These are phyloP conservation scores for Spilarctia lutea DNA, from an alignment of 2,888 invertebrate species.

Conservation along the genomic window DNA sequence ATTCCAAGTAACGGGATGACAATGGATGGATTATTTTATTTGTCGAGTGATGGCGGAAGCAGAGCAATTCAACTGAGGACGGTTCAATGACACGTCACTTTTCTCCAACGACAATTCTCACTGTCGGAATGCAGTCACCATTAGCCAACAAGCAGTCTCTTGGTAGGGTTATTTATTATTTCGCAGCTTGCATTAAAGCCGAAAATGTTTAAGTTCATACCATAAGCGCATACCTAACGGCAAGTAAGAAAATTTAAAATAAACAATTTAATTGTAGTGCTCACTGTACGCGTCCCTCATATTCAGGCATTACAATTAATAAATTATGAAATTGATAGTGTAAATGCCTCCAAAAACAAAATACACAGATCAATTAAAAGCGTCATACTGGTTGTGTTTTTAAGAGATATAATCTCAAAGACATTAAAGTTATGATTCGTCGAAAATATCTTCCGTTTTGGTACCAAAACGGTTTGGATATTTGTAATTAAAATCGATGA, in stretches of 20 bases:
- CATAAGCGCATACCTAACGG: not conserved
- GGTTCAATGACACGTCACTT: slow-evolving; percentile 78
- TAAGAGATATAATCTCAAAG: not conserved
- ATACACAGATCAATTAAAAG: not conserved
- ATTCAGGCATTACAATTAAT: not conserved
- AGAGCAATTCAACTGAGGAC: slow-evolving; percentile 71
- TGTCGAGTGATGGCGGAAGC: slow-evolving; percentile 72
- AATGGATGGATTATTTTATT: slow-evolving; percentile 75
- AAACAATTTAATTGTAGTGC: not conserved
- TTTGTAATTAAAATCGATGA: not conserved
- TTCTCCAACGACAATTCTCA: slow-evolving; percentile 65
- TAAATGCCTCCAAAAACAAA: not conserved
- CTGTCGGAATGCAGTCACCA: slow-evolving; percentile 72
- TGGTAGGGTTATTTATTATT: slow-evolving; percentile 53
- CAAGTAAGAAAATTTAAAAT: not conserved
- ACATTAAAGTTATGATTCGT: not conserved
- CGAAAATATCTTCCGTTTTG: not conserved
- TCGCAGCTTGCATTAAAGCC: slow-evolving; percentile 52
- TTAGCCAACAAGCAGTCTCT: slow-evolving; percentile 51
- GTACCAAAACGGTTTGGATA: not conserved
- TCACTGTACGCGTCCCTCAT: not conserved
- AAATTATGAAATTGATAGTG: not conserved
- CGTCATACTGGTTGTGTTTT: not conserved
- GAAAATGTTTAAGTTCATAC: slow-evolving; percentile 33
- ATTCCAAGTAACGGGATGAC: slow-evolving; percentile 61